A percentile compares a stretch with the other conserved stretches of the same genome.
These are phyloP conservation scores for Phyllotis vaccarum DNA, from an alignment of 2,797 vertebrate genomes.

Conservation along the genomic window DNA sequence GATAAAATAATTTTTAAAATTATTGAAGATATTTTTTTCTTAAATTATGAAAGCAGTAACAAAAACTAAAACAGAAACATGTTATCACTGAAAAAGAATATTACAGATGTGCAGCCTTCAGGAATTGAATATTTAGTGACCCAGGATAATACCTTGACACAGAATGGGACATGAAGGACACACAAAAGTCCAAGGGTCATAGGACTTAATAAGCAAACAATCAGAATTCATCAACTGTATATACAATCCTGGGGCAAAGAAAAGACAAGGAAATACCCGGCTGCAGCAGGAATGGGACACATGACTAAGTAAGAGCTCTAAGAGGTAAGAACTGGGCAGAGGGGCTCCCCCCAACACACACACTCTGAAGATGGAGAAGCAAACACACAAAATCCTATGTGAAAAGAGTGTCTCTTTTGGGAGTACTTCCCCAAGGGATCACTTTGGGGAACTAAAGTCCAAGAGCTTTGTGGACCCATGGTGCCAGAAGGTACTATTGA, in stretches of 20 bases:
- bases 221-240: background rate
- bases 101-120: background rate
- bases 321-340: background rate
- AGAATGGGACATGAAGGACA: background rate
- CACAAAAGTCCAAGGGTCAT: background rate
- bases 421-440: background rate
- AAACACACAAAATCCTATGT: fast-evolving
- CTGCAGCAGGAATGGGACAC: background rate
- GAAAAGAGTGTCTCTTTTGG: background rate
- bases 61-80: background rate
- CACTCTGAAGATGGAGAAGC: too few species aligned
- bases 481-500: background rate
- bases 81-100: background rate
- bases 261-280: background rate
- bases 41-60: background rate
- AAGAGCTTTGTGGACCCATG: background rate
- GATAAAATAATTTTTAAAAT: background rate
- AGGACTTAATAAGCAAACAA: background rate
- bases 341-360: too few species aligned
- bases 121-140: background rate
- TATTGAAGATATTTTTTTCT: background rate
- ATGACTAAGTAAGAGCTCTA: background rate
- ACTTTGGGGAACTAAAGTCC: background rate
- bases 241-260: background rate
- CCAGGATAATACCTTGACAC: background rate